phyloP scores from a whole-genome alignment of 2,797 vertebrate genomes.

The Semaprochilodus insignis region DNA sequence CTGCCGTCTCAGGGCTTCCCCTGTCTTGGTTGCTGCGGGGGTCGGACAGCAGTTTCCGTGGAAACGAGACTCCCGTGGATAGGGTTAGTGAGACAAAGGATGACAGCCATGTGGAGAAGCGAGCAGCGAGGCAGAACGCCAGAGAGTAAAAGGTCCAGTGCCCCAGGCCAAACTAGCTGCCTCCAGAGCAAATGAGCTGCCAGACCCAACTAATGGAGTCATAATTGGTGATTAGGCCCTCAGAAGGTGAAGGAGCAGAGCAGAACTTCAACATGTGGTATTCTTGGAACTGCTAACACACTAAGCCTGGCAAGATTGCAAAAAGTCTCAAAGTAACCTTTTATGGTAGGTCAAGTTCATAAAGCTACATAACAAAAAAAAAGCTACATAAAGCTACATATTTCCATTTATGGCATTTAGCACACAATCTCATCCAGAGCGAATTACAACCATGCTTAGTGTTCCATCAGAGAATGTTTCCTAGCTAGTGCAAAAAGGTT shows the following conservation, averaged over 20 bases:
- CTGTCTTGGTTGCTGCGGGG: conserved; percentile 82
- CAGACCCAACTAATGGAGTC: conserved; percentile 96
- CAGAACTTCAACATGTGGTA: conserved; percentile 78
- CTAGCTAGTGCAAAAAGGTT: too few relatives aligned
- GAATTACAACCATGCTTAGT: too few relatives aligned
- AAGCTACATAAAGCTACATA: too few relatives aligned
- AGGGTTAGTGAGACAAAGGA: conserved; percentile 67
- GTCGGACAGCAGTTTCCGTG: conserved; percentile 83
- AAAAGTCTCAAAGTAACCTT: not conserved
- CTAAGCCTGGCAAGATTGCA: not conserved
- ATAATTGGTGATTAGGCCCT: conserved; percentile 98
- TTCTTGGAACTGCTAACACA: conserved; percentile 47
- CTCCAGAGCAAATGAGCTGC: conserved; percentile 94
- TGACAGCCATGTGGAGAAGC: conserved; percentile 83
- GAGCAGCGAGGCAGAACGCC: conserved; percentile 81
- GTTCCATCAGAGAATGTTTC: too few relatives aligned
- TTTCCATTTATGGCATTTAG: too few relatives aligned
- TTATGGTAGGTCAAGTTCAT: too few relatives aligned
- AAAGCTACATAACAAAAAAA: too few relatives aligned
- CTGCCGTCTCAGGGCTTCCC: conserved; percentile 85
- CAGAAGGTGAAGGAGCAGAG: conserved; percentile 88
- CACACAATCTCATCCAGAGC: too few relatives aligned
- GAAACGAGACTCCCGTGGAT: conserved; percentile 67
- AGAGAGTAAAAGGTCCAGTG: conserved; percentile 87
- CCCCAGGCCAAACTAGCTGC: conserved; percentile 81